These are phyloP conservation scores for Netelia fuscicornis DNA, from an alignment of 2,888 invertebrate species.

Conservation along the genomic window DNA sequence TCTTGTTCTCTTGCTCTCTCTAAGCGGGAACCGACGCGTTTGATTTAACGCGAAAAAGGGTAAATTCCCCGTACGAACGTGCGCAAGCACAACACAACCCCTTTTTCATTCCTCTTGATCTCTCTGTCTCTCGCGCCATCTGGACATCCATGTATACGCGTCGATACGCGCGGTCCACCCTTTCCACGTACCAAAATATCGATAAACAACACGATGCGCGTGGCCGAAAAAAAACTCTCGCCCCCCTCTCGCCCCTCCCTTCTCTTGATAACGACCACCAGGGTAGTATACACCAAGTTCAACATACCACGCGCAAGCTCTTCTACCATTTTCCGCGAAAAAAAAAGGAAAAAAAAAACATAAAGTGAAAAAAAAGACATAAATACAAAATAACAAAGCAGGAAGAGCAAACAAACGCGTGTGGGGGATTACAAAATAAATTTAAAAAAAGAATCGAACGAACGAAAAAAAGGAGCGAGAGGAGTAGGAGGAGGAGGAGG, in stretches of 20 bases:
- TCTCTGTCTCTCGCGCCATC: constrained; percentile 30
- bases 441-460: constrained; percentile 28
- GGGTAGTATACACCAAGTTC: constrained; percentile 75
- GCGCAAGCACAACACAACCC: constrained; percentile 6
- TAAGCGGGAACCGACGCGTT: constrained; percentile 11
- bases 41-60: constrained; percentile 24
- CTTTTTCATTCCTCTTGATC: not conserved
- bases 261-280: constrained; percentile 56
- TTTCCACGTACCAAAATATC: constrained; percentile 74
- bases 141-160: constrained; percentile 17
- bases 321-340: constrained; percentile 39
- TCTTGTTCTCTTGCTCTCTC: not conserved
- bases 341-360: constrained; percentile 41
- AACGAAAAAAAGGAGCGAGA: constrained; percentile 3
- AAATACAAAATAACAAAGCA: constrained; percentile 15
- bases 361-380: constrained; percentile 5
- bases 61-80: constrained; percentile 34
- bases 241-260: not conserved
- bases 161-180: constrained; percentile 6
- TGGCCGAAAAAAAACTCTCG: constrained; percentile 51
- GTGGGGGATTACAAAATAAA: constrained; percentile 15
- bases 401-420: constrained; percentile 39
- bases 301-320: constrained; percentile 73
- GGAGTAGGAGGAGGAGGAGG: constrained; percentile 8
- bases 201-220: constrained; percentile 78